Conservation (phyloP, 2,797 vertebrate genomes). For the Protonibea diacanthus region DNA sequence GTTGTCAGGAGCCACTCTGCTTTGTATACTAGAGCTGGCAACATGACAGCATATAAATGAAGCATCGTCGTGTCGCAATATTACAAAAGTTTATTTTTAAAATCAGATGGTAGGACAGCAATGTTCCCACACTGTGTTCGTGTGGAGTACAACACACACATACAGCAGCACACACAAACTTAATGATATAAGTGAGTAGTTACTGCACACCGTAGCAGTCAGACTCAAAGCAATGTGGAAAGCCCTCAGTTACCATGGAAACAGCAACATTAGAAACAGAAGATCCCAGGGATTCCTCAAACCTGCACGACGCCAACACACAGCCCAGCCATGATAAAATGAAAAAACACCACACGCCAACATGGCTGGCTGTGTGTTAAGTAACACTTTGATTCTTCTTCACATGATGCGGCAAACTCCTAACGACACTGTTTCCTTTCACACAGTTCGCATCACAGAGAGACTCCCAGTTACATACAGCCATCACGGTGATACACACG, state of each 20-base stretch:
- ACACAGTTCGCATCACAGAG: conserved; percentile 1
- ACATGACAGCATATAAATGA: conserved; percentile 28
- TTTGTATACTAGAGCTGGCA: conserved; percentile 10
- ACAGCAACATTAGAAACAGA: conserved; percentile 71
- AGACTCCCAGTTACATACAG: not conserved
- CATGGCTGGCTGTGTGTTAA: conserved; percentile 30
- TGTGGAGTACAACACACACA: conserved; percentile 2
- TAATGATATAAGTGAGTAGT: conserved; percentile 46
- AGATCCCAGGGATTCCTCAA: conserved; percentile 79
- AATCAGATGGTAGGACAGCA: not conserved
- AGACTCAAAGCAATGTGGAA: conserved; percentile 62
- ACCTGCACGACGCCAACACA: conserved; percentile 51
- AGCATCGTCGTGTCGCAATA: not conserved
- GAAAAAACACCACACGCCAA: conserved; percentile 38
- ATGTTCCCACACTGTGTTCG: conserved; percentile 43
- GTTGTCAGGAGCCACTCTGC: conserved; percentile 36
- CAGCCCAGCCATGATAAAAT: not conserved
- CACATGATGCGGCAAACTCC: conserved; percentile 23
- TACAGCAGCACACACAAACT: conserved; percentile 5
- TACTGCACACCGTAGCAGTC: conserved; percentile 37
- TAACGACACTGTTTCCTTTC: conserved; percentile 19
- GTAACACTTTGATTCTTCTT: conserved; percentile 44
- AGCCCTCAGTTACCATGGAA: conserved; percentile 78
- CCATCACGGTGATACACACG: not conserved
- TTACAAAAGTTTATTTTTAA: not conserved